Evolutionary conservation across 2,797 vertebrate genomes (phyloP).

Genomic region (Helarctos malayanus): DNA sequence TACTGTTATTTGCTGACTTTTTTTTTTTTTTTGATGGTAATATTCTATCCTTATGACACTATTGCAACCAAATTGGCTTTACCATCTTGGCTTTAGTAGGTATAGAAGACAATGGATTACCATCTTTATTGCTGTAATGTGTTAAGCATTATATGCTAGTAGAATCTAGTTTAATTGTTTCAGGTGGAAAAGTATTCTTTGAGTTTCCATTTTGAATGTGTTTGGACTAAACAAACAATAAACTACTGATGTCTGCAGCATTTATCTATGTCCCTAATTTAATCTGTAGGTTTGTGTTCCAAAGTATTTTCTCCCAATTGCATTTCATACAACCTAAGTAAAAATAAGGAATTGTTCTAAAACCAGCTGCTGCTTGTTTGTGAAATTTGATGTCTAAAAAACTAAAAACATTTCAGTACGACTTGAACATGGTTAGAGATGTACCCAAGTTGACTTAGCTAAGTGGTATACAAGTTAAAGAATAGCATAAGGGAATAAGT

Average conservation of each 20-base stretch:
- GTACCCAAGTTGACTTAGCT: not conserved
- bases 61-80: constrained; percentile 91
- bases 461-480: not conserved
- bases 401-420: constrained; percentile 23
- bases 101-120: constrained; percentile 93
- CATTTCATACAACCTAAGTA: constrained; percentile 51
- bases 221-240: constrained; percentile 98
- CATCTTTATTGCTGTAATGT: constrained; percentile 93
- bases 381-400: constrained; percentile 50
- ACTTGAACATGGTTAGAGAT: not conserved
- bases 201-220: constrained; percentile 97
- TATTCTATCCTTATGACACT: constrained; percentile 91
- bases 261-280: constrained; percentile 90
- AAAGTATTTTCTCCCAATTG: constrained; percentile 55
- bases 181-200: constrained; percentile 93
- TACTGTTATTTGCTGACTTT: constrained; percentile 90
- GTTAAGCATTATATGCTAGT: constrained; percentile 94
- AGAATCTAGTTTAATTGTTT: constrained; percentile 93
- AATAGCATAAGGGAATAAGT: not conserved
- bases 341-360: constrained; percentile 59
- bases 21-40: constrained; percentile 84
- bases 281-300: constrained; percentile 83
- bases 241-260: constrained; percentile 99
- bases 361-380: constrained; percentile 32
- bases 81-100: constrained; percentile 92